Base-by-base conservation (phyloP, 2,888 invertebrate species). In the Campoletis raptor region DNA sequence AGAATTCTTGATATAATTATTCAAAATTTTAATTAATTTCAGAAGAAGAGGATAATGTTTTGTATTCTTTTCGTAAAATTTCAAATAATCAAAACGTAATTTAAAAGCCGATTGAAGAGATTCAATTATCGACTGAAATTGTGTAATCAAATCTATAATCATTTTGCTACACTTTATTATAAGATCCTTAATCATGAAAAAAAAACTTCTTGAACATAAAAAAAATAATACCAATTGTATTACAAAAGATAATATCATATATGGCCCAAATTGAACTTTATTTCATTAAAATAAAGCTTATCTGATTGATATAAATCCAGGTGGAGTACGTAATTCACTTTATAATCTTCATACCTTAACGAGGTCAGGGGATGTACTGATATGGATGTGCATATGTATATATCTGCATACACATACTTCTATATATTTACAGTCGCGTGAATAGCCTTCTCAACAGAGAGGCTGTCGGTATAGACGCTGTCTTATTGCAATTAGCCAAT, bases 401-500 rank as follows among this genome's bases (percentile, higher is more conserved):
- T 36, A 48, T n/a, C n/a, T n/a, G n/a, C n/a, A n/a, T 12, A 30
- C 15, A 18, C 48, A 77, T 15, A 69, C 54, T 57, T 48, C 18
- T 52, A 48, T 52, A 40, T 73, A 73, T 73, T 81, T 73, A 81
- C 73, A 73, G 70, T 83, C 76, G 30, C 76, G 78, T 52, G 69
- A 74, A 82, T 76, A 12, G 48, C 24, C 52, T n/a, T 37, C 52
- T 15, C 54, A 37, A 76, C 54, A 54, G 77, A 85, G 48, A 57
- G 57, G 30, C 30, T 61, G 67, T 48, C 57, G 21, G n/a, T 52
- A 40, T 66, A 70, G 70, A 45, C 57, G 57, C 40, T 70, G 79
- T 82, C 79, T 80, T 80, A 76, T 83, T 83, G 72, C 80, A 86
- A 83, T 83, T 86, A 86, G 83, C 80, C 83, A 77, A 80, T 76